Conservation (phyloP, 1,140 invertebrate genomes). For the Phenacoccus solenopsis region DNA sequence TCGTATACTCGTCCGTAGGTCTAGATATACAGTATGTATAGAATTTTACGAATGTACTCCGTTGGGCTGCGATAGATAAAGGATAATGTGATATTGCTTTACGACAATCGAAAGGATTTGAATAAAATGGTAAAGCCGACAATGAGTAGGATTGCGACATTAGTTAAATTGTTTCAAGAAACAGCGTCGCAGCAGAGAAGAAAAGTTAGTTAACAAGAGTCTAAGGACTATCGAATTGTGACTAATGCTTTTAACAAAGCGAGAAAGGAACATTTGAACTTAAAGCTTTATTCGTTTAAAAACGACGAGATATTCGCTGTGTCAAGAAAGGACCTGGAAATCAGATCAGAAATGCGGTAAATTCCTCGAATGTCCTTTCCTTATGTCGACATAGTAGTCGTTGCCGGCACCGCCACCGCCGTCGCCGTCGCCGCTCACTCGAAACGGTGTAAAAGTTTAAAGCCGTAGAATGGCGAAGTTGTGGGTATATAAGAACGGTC, state of each 20-base stretch:
- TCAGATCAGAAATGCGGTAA: conserved; percentile 14
- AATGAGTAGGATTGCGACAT: neutral
- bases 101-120: neutral
- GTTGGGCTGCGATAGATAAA: too few species aligned
- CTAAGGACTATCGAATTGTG: conserved; percentile 1
- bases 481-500: conserved; percentile 8
- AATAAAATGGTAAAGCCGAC: neutral
- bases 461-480: neutral
- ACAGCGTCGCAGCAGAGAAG: neutral
- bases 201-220: conserved; percentile 3
- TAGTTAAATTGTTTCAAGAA: conserved; percentile 3
- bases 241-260: conserved; percentile 2
- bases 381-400: conserved; percentile 11
- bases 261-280: conserved; percentile 13
- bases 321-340: conserved; percentile 16
- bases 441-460: conserved; percentile 12
- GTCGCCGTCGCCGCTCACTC: neutral
- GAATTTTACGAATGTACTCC: too few species aligned
- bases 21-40: too few species aligned
- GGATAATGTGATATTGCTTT: neutral
- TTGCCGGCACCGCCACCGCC: neutral
- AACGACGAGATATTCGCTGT: neutral
- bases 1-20: too few species aligned
- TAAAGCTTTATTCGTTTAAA: conserved; percentile 14
- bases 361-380: conserved; percentile 17